Percentiles rank a stretch among this genome's conserved stretches.
phyloP scores from a whole-genome alignment of 2,888 invertebrate genomes.

The Trichogramma evanescens region DNA sequence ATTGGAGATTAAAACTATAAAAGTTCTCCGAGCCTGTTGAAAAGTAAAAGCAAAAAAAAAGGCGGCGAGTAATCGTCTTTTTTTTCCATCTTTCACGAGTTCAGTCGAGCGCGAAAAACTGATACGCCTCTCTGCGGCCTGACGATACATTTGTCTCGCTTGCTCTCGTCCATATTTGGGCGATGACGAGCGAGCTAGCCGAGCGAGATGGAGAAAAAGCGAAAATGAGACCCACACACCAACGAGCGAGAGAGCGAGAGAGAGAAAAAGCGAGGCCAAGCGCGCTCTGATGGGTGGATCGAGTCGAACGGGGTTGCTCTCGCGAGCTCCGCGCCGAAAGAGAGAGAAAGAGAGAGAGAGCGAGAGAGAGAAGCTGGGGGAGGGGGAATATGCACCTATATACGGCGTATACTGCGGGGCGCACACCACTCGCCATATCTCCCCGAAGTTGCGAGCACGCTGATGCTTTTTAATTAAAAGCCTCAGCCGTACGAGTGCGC shows the following conservation, averaged over 20 bases:
- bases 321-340: constrained; percentile 8
- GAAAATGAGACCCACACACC: neutral
- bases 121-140: neutral
- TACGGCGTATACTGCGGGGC: too few relatives aligned
- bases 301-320: constrained; percentile 11
- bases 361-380: neutral
- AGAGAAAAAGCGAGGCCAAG: neutral
- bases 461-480: too few relatives aligned
- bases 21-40: neutral
- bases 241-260: neutral
- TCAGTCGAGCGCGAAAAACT: constrained; percentile 2
- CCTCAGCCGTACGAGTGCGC: too few relatives aligned
- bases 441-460: neutral
- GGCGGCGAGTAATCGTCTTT: neutral
- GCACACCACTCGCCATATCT: neutral
- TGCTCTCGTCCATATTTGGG: neutral
- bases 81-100: neutral
- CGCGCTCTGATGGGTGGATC: neutral
- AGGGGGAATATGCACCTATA: too few relatives aligned
- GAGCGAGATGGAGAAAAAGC: neutral
- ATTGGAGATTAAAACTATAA: neutral
- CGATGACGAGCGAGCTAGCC: neutral
- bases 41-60: neutral
- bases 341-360: neutral
- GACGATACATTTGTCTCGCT: neutral